These are phyloP conservation scores for Drosophila mercatorum DNA, from an alignment of 2,888 invertebrate genomes.

Conservation along the genomic window DNA sequence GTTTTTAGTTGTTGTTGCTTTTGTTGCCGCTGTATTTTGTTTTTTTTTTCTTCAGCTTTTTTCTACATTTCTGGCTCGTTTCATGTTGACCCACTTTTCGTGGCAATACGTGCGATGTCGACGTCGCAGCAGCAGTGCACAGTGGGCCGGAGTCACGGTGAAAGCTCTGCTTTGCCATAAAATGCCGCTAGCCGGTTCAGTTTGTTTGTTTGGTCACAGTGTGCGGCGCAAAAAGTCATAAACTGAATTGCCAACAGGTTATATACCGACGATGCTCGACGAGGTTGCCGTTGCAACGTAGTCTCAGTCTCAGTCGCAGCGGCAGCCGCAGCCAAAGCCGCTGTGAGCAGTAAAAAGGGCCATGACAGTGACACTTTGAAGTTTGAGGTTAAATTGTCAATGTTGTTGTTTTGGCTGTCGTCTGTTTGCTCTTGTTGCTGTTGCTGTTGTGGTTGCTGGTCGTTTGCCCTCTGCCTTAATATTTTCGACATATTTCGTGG, in stretches of 20 bases:
- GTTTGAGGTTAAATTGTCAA: constrained; percentile 82
- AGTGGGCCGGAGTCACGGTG: constrained; percentile 57
- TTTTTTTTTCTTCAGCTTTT: constrained; percentile 33
- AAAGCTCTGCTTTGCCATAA: constrained; percentile 50
- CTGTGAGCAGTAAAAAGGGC: constrained; percentile 79
- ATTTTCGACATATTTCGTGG: constrained; percentile 60
- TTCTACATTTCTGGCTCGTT: constrained; percentile 73
- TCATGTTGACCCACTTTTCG: constrained; percentile 78
- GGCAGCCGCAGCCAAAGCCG: constrained; percentile 32
- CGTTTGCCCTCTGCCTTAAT: constrained; percentile 43
- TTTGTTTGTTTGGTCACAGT: constrained; percentile 42
- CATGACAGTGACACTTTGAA: constrained; percentile 84
- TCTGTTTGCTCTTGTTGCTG: constrained; percentile 27
- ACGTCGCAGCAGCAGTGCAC: constrained; percentile 58
- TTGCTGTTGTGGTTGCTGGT: constrained; percentile 35
- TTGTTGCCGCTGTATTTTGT: constrained; percentile 56
- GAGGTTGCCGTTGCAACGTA: constrained; percentile 43
- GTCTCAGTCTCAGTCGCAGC: constrained; percentile 29
- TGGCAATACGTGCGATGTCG: constrained; percentile 68
- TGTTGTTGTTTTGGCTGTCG: constrained; percentile 48
- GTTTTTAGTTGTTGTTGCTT: constrained; percentile 60
- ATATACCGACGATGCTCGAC: constrained; percentile 56
- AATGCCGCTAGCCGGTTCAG: neutral
- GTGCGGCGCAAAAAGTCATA: constrained; percentile 75
- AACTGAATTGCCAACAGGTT: constrained; percentile 82